A percentile compares a stretch with the other conserved stretches of the same genome.
Conservation (phyloP, 2,888 invertebrate genomes). For the Blastobasis lacticolella region DNA sequence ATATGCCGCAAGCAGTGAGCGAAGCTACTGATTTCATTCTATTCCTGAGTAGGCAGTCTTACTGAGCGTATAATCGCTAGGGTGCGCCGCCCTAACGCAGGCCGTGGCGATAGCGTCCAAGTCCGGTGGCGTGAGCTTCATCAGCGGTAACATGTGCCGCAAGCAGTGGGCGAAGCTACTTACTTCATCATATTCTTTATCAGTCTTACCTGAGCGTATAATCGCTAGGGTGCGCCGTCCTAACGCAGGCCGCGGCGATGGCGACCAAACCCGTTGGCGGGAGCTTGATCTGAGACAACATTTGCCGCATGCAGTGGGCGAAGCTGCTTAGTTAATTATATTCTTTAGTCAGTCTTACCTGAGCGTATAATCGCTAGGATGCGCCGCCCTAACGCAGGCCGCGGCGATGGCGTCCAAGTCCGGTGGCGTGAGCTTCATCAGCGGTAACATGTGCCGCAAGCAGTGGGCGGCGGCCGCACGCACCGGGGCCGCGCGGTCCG, state of each 20-base stretch:
- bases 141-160: slow-evolving; percentile 90
- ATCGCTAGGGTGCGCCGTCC: slow-evolving; percentile 76
- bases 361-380: slow-evolving; percentile 52
- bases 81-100: slow-evolving; percentile 85
- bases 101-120: slow-evolving; percentile 93
- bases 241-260: slow-evolving; percentile 91
- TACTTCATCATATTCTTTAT: too few relatives aligned
- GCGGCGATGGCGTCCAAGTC: slow-evolving; percentile 95
- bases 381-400: slow-evolving; percentile 87
- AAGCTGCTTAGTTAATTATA: too few relatives aligned
- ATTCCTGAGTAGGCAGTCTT: not conserved
- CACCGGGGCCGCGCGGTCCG: slow-evolving; percentile 94
- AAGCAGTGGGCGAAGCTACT: slow-evolving; percentile 81
- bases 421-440: slow-evolving; percentile 88
- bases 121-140: slow-evolving; percentile 89
- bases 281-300: slow-evolving; percentile 89
- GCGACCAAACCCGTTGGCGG: slow-evolving; percentile 94
- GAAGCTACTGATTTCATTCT: too few relatives aligned
- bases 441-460: slow-evolving; percentile 89
- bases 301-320: slow-evolving; percentile 90
- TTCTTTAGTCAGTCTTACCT: slow-evolving; percentile 26
- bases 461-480: slow-evolving; percentile 95
- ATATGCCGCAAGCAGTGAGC: slow-evolving; percentile 92
- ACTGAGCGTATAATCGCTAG: slow-evolving; percentile 54
- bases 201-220: slow-evolving; percentile 42